A percentile compares a stretch with the other conserved stretches of the same genome.
Conservation (phyloP, 1,140 invertebrate species). For the Lutraria rhynchaena region DNA sequence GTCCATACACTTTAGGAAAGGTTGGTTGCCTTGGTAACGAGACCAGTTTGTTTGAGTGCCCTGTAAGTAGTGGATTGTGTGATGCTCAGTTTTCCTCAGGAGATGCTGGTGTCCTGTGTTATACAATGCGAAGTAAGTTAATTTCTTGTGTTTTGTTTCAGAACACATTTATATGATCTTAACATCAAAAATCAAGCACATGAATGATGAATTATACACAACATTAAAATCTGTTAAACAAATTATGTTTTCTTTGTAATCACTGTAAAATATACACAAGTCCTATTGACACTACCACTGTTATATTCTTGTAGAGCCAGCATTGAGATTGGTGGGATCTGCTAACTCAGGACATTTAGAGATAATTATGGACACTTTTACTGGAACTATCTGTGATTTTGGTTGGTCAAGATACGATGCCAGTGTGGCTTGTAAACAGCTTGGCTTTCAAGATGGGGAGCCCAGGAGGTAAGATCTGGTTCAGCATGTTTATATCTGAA, state of each 20-base stretch:
- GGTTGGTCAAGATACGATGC: conserved; percentile 66
- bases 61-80: conserved; percentile 59
- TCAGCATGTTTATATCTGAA: too few species aligned
- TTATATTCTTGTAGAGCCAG: conserved; percentile 38
- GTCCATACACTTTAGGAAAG: conserved; percentile 48
- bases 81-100: conserved; percentile 40
- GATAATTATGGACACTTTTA: conserved; percentile 60
- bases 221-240: neutral
- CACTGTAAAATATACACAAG: too few species aligned
- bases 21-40: conserved; percentile 63
- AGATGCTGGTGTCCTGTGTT: conserved; percentile 67
- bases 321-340: conserved; percentile 31
- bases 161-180: neutral
- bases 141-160: neutral
- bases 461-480: conserved; percentile 34
- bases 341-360: conserved; percentile 61
- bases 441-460: conserved; percentile 57
- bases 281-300: neutral
- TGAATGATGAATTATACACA: neutral
- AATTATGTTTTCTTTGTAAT: neutral
- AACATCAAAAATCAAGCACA: neutral
- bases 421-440: conserved; percentile 64
- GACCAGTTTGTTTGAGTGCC: conserved; percentile 59
- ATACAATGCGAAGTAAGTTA: conserved; percentile 55
- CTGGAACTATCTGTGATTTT: conserved; percentile 66